Evolutionary conservation across 2,888 invertebrate species (phyloP).

Genomic region (Liodrosophila aerea): DNA sequence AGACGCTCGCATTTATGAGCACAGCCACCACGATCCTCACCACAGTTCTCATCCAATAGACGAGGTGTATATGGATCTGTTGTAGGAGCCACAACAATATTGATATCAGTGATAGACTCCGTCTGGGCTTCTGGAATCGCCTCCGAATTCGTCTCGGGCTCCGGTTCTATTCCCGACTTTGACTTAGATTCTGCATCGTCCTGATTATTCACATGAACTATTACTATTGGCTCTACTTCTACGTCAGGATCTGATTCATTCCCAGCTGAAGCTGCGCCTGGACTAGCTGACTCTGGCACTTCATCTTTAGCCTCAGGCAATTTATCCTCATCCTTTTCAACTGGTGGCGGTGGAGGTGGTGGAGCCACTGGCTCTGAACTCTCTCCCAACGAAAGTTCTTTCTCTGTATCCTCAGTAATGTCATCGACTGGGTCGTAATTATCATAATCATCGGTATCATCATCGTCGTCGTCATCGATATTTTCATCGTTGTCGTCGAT

Average conservation of each 20-base stretch:
- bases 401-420: too few relatives aligned
- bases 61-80: constrained; percentile 77
- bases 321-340: constrained; percentile 16
- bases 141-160: neutral
- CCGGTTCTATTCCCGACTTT: neutral
- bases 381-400: too few relatives aligned
- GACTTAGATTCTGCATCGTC: neutral
- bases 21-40: constrained; percentile 83
- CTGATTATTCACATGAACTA: too few relatives aligned
- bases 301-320: neutral
- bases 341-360: constrained; percentile 59
- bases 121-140: neutral
- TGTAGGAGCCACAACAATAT: constrained; percentile 61
- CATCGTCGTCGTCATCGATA: constrained; percentile 53
- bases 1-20: constrained; percentile 83
- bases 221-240: neutral
- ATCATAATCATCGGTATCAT: constrained; percentile 47
- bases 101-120: constrained; percentile 53
- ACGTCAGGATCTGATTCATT: neutral
- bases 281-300: neutral
- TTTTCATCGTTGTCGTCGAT: constrained; percentile 44
- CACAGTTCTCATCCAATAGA: constrained; percentile 79
- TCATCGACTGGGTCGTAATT: constrained; percentile 26
- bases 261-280: too few relatives aligned
- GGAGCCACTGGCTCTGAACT: constrained; percentile 30